Percentiles rank a stretch among this genome's conserved stretches.
Evolutionary conservation across 2,888 invertebrate species (phyloP).

Genomic region (Conus canariensis): DNA sequence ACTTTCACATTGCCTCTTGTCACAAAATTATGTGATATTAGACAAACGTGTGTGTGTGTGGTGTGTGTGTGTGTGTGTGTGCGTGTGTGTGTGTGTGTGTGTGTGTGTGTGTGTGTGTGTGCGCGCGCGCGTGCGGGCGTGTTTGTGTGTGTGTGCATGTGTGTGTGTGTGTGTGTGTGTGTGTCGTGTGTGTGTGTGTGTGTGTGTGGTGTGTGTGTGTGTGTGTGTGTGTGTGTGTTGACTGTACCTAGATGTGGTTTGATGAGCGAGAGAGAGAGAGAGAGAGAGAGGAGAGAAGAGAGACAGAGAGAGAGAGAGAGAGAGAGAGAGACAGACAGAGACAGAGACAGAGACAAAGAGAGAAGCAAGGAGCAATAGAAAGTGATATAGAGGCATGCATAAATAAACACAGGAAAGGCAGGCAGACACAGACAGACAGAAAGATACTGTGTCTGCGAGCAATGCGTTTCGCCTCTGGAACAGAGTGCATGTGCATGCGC

Average conservation of each 20-base stretch:
- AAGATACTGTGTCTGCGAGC: too few relatives aligned
- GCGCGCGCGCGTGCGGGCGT: background rate
- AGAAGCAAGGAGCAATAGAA: background rate
- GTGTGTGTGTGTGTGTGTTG: background rate
- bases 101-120: constrained; percentile 25
- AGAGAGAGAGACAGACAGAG: too few relatives aligned
- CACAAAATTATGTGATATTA: too few relatives aligned
- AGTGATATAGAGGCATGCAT: too few relatives aligned
- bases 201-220: constrained; percentile 17
- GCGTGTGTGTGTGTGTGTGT: constrained; percentile 31
- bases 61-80: constrained; percentile 22
- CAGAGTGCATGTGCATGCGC: background rate
- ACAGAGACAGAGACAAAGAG: background rate
- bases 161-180: constrained; percentile 23
- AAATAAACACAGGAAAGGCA: too few relatives aligned
- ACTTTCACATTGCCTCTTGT: background rate
- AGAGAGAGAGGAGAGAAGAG: background rate
- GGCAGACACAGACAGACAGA: too few relatives aligned
- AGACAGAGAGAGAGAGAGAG: too few relatives aligned
- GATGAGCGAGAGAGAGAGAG: background rate
- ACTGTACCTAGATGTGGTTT: background rate
- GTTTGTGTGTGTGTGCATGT: constrained; percentile 1
- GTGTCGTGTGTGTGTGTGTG: background rate
- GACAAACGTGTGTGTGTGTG: too few relatives aligned
- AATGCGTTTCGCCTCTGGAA: too few relatives aligned